Evolutionary conservation across 2,888 invertebrate genomes (phyloP).

Genomic region (Mythimna vitellina): DNA sequence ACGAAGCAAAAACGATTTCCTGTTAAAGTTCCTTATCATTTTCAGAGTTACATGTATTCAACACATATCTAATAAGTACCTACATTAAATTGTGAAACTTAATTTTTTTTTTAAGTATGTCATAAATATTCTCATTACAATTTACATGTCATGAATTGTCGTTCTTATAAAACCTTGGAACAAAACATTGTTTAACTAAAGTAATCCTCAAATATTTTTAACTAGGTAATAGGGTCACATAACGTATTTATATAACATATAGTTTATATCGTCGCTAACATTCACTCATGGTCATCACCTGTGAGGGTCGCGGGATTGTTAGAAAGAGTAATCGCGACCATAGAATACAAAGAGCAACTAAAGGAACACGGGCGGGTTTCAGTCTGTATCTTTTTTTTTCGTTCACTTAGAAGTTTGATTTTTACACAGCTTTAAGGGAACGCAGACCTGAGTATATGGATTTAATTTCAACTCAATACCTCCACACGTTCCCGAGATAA

Average conservation of each 20-base stretch:
- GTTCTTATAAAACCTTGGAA: conserved; percentile 25
- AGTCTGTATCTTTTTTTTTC: too few relatives aligned
- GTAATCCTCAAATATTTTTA: background rate
- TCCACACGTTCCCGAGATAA: too few relatives aligned
- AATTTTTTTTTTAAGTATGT: background rate
- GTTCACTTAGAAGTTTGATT: too few relatives aligned
- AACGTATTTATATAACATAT: too few relatives aligned
- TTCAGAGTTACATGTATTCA: background rate
- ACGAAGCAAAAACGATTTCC: conserved; percentile 12
- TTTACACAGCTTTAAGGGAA: too few relatives aligned
- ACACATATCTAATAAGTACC: background rate
- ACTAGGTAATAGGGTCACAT: conserved; percentile 6
- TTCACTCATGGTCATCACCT: background rate
- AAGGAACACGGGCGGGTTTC: too few relatives aligned
- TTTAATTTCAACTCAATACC: too few relatives aligned
- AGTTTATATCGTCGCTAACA: conserved; percentile 8
- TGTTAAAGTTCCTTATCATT: conserved; percentile 28
- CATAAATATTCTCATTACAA: conserved; percentile 7
- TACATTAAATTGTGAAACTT: conserved; percentile 2
- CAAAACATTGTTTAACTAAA: conserved; percentile 21
- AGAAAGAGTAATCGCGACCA: too few relatives aligned
- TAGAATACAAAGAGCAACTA: too few relatives aligned
- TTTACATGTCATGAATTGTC: conserved; percentile 5
- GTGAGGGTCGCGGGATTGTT: too few relatives aligned
- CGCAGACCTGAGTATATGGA: too few relatives aligned